Base-by-base conservation (phyloP, 2,113 vertebrate genomes). In the Callionymus lyra region DNA sequence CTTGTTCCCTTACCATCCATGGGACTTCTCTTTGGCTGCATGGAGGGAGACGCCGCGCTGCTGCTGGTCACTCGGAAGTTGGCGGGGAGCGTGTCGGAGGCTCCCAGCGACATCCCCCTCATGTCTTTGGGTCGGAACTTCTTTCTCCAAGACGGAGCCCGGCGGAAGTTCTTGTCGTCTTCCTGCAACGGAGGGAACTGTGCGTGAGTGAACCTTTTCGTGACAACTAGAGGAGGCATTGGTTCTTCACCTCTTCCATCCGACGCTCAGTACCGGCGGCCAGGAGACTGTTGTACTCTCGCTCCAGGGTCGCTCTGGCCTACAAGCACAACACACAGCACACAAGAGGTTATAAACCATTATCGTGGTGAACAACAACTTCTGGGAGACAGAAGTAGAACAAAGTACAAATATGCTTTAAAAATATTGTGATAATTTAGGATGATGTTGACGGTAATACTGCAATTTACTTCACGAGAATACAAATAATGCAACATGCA, bases 41-140 rank as follows among this genome's bases (percentile, higher is more conserved):
- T 80, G 63, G 91, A 88, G 50, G 93, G 89, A 39, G 92, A 94
- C 45, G 88, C 86, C 50, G 89, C 84, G 1, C 85, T 84, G 1
- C 86, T 87, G 46, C 85, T 72, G 41, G 87, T 89, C 70, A 97
- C 90, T 72, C 93, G 81, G 82, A 98, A 98, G 74, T 93, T 97
- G 33, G 92, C 89, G 10, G 94, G 94, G 21, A 98, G 89, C 0
- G 94, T 97, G 54, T 98, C 94, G 6, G 93, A 87, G 12, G 88
- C 89, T 6, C 94, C 91, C 53, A 90, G 64, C 12, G 88, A 82
- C 72, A 87, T 53, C 47, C 91, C 93, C 46, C 92, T 84, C 50
- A 93, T 73, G 52, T 98, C 94, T 87, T 97, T 98, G 79, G 94
- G 94, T 71, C 94, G 80, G 38, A 98, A 97, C 68, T 97, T 97